These are phyloP conservation scores for Hyperopisus bebe DNA, from an alignment of 2,113 vertebrate genomes.

Conservation along the genomic window DNA sequence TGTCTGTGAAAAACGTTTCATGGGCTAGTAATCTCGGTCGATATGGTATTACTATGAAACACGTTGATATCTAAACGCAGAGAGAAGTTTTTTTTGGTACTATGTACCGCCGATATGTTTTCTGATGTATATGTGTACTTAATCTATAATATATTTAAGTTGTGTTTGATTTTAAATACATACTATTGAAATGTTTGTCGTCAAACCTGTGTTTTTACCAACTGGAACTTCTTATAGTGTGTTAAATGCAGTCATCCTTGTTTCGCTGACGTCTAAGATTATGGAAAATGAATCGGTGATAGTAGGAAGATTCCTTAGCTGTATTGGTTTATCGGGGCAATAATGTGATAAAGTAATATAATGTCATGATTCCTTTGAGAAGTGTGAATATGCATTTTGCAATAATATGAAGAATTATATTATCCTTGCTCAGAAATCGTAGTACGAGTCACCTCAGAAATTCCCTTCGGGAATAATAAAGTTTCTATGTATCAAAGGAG, in stretches of 20 bases:
- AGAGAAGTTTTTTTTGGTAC: constrained; percentile 88
- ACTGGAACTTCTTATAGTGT: background rate
- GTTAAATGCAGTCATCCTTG: background rate
- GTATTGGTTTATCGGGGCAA: background rate
- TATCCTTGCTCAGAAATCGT: background rate
- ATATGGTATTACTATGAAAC: constrained; percentile 56
- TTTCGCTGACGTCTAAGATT: background rate
- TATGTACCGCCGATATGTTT: constrained; percentile 91
- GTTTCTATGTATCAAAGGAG: background rate
- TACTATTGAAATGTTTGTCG: constrained; percentile 70
- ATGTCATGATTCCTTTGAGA: background rate
- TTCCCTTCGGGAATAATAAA: background rate
- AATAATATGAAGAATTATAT: background rate
- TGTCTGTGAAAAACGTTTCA: constrained; percentile 59
- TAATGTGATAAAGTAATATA: background rate
- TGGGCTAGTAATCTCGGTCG: constrained; percentile 51
- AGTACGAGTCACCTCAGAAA: background rate
- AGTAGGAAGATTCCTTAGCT: background rate
- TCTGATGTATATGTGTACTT: constrained; percentile 91
- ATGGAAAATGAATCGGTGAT: background rate
- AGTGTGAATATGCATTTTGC: background rate
- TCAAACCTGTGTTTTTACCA: constrained; percentile 30
- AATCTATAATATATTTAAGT: constrained; percentile 98
- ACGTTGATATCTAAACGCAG: constrained; percentile 69
- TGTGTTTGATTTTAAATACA: constrained; percentile 99